phyloP scores from a whole-genome alignment of 2,113 vertebrate species.

The Urocynchramus pylzowi region DNA sequence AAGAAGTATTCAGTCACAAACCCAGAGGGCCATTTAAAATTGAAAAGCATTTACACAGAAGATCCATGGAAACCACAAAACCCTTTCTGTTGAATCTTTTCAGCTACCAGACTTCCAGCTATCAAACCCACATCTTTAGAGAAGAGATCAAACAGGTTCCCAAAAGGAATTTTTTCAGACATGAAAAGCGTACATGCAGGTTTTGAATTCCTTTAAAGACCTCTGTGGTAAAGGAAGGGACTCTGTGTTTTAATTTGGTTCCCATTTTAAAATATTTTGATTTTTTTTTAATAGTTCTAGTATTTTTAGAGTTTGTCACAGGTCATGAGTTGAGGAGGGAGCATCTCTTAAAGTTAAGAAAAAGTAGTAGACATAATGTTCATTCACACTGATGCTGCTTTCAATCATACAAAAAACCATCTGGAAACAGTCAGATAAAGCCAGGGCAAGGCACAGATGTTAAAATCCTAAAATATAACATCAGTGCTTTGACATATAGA shows the following conservation, averaged over 20 bases:
- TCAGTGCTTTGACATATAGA: background rate
- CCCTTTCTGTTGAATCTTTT: background rate
- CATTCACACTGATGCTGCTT: background rate
- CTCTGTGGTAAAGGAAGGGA: background rate
- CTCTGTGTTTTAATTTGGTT: background rate
- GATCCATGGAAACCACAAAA: slow-evolving; percentile 10
- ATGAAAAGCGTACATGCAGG: background rate
- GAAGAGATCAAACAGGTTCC: background rate
- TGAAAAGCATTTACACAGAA: background rate
- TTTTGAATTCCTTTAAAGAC: background rate
- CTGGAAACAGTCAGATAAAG: background rate
- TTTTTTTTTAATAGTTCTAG: background rate
- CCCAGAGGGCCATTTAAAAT: slow-evolving; percentile 48
- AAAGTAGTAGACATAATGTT: background rate
- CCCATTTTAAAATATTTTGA: background rate
- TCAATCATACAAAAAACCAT: background rate
- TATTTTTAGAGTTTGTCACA: background rate
- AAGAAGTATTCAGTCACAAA: slow-evolving; percentile 10
- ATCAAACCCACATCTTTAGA: background rate
- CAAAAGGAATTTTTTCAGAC: background rate
- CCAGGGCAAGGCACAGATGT: background rate
- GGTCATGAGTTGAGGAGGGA: background rate
- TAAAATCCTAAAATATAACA: background rate
- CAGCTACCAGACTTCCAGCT: background rate
- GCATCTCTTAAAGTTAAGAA: background rate